Percentiles rank a stretch among this genome's conserved stretches.
Evolutionary conservation across 1,140 invertebrate species (phyloP).

Genomic region (Camponotus vicinus): DNA sequence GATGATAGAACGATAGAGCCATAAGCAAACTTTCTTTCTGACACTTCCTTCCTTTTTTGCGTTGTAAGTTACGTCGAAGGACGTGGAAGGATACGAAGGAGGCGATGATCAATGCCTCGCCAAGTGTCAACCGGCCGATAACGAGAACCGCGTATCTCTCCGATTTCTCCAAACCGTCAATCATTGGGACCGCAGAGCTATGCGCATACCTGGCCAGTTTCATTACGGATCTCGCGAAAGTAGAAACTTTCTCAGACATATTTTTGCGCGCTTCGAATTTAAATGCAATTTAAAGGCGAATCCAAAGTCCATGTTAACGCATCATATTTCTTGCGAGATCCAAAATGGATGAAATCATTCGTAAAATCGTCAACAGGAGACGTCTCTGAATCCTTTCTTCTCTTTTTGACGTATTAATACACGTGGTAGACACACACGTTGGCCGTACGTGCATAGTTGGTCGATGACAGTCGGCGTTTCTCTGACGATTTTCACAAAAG

Average conservation of each 20-base stretch:
- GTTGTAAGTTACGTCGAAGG: not conserved
- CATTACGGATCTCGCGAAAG: constrained; percentile 49
- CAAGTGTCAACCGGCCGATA: constrained; percentile 47
- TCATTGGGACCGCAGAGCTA: constrained; percentile 7
- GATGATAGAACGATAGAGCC: constrained; percentile 50
- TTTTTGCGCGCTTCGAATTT: constrained; percentile 19
- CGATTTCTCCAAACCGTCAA: constrained; percentile 58
- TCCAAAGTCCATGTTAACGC: not conserved
- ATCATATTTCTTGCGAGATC: too few relatives aligned
- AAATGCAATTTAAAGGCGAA: not conserved
- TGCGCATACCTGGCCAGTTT: constrained; percentile 33
- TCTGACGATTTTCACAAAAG: constrained; percentile 71
- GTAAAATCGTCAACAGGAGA: not conserved
- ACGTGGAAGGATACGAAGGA: constrained; percentile 58
- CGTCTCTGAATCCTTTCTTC: not conserved
- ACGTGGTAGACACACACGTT: not conserved
- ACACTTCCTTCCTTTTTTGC: constrained; percentile 12
- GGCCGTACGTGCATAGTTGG: constrained; percentile 13
- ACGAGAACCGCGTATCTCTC: constrained; percentile 30
- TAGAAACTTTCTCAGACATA: constrained; percentile 52
- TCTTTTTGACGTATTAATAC: not conserved
- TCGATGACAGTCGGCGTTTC: constrained; percentile 36
- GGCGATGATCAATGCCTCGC: constrained; percentile 58
- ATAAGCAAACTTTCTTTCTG: not conserved
- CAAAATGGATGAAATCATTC: not conserved